Base-by-base conservation (phyloP, 1,140 invertebrate species). In the Ericerus pela region DNA sequence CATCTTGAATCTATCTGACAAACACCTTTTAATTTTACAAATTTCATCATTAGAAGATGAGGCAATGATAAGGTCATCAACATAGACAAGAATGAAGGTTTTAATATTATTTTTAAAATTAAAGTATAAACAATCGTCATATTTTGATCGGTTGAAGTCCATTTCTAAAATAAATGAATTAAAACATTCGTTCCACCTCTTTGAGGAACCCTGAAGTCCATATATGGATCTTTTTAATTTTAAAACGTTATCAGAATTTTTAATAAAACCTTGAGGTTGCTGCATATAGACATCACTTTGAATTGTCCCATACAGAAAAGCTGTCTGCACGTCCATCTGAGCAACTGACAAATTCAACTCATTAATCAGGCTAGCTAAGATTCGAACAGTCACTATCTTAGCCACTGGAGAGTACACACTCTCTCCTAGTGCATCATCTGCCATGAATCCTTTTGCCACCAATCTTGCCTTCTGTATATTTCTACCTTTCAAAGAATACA, bases 1-100 rank as follows among this genome's bases (percentile, higher is more conserved):
- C 60, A 67, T 67, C 4, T 63, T 53, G 64, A 68, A 68, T 62
- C 43, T 63, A 53, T 67, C 56, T 22, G 55, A 59, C 58, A 66
- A 62, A 28, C 53, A 33, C 2, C 10, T 53, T 16, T 53, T 53
- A 30, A 53, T n/a, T 12, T 20, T 10, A n/a, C n/a, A n/a, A 14
- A 53, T 24, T 2, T 30, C 52, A 14, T 14, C 2, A n/a, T 14
- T 16, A 30, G 16, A 3, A 27, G 14, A 16, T 2, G 10, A 8
- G 4, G 26, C 11, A 12, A 51, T 27, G 14, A 53, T 12, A 53
- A 53, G 14, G 31, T 53, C 52, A 30, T 53, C 52, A 2, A 53
- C 52, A 27, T 30, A 29, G 3, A 53, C 12, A 28, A 29, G 28
- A 8, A 53, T 30, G 8, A 12, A 27, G 3, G 16, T 27, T 30